A percentile compares a stretch with the other conserved stretches of the same genome.
These are phyloP conservation scores for Pelvicachromis taeniatus DNA, from an alignment of 2,113 vertebrate species.

Conservation along the genomic window DNA sequence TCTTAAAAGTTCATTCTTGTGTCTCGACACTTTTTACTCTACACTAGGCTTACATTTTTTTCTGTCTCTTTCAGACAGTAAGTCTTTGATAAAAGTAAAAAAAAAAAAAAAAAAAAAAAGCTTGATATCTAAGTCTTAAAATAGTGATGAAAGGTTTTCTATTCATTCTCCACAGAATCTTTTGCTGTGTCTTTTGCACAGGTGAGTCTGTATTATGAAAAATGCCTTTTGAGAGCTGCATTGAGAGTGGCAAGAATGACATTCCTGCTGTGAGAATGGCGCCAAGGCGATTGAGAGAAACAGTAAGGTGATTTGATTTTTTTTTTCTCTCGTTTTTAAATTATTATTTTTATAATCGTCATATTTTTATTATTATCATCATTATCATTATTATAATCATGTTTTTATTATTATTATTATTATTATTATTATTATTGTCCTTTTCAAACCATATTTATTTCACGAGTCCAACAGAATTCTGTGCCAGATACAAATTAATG, in stretches of 20 bases:
- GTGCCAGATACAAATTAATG: neutral
- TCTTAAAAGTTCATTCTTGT: no score
- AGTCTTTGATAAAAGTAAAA: no score
- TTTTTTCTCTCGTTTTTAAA: rapidly evolving
- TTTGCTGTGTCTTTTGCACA: neutral
- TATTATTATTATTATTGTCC: neutral
- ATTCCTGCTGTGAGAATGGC: neutral
- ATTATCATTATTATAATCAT: neutral
- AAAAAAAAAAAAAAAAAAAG: no score
- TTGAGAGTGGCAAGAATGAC: neutral
- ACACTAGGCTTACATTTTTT: no score
- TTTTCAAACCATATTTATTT: neutral
- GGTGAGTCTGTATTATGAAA: neutral
- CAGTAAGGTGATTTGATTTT: rapidly evolving
- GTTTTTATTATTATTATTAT: rapidly evolving
- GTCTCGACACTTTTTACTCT: no score
- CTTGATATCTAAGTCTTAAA: no score
- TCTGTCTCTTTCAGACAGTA: no score
- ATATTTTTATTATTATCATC: neutral
- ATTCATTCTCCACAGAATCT: neutral
- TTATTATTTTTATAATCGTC: no score
- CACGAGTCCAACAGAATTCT: neutral
- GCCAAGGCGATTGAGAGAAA: neutral
- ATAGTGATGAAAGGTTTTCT: neutral
- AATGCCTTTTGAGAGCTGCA: neutral